These are phyloP conservation scores for Corythoichthys haematopterus DNA, from an alignment of 2,113 vertebrate species.

Conservation along the genomic window DNA sequence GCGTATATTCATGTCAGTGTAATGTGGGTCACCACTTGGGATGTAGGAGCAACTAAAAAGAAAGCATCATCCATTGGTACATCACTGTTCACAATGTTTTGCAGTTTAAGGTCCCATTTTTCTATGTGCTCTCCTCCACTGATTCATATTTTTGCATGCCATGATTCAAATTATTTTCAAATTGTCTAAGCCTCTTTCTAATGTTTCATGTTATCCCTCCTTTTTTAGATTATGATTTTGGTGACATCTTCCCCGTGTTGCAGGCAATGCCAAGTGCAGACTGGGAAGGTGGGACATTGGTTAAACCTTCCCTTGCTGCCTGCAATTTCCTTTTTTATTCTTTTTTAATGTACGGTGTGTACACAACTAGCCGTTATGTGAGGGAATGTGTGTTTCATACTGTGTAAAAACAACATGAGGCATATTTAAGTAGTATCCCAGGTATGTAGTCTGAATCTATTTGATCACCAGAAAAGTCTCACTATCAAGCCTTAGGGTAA, in stretches of 20 bases:
- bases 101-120: slow-evolving; percentile 31
- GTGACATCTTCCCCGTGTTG: slow-evolving; percentile 98
- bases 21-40: background rate
- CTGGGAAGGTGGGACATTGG: slow-evolving; percentile 97
- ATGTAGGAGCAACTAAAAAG: background rate
- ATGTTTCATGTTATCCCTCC: slow-evolving; percentile 80
- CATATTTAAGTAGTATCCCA: background rate
- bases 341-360: slow-evolving; percentile 47
- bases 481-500: background rate
- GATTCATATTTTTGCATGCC: background rate
- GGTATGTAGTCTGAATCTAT: background rate
- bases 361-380: background rate
- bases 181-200: slow-evolving; percentile 39
- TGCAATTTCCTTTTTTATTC: slow-evolving; percentile 71
- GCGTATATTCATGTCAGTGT: background rate
- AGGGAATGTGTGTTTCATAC: background rate
- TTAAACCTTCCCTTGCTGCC: slow-evolving; percentile 61
- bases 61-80: background rate
- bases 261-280: slow-evolving; percentile 96
- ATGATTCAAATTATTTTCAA: slow-evolving; percentile 8
- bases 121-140: slow-evolving; percentile 6
- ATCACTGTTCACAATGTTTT: slow-evolving; percentile 15
- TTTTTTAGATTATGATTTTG: slow-evolving; percentile 99
- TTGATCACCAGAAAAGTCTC: background rate
- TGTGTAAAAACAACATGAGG: background rate